phyloP scores from a whole-genome alignment of 1,140 invertebrate genomes.

The Planococcus citri region DNA sequence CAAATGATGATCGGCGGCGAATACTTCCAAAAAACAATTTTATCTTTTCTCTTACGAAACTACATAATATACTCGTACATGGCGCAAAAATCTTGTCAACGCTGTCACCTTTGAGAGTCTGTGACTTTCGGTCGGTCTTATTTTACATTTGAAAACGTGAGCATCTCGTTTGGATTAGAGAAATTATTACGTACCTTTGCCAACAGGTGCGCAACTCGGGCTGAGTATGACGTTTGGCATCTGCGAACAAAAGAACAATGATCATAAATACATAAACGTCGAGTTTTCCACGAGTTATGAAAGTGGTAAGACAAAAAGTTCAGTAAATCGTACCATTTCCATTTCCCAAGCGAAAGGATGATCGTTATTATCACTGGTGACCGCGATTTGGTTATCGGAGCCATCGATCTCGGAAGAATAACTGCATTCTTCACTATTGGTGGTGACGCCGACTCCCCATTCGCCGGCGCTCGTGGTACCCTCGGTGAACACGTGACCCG shows the following conservation, averaged over 20 bases:
- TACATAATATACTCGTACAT: too few species aligned
- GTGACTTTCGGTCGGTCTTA: too few species aligned
- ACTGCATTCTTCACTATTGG: slow-evolving; percentile 74
- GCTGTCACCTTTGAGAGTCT: too few species aligned
- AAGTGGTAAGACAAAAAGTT: too few species aligned
- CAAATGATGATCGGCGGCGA: neutral
- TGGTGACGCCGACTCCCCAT: slow-evolving; percentile 63
- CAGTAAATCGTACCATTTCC: slow-evolving; percentile 42
- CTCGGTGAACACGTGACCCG: slow-evolving; percentile 35
- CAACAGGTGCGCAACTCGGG: slow-evolving; percentile 51
- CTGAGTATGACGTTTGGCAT: slow-evolving; percentile 55
- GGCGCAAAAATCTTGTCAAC: too few species aligned
- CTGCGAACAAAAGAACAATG: slow-evolving; percentile 29
- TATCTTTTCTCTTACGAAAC: too few species aligned
- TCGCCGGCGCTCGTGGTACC: slow-evolving; percentile 58
- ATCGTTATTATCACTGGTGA: slow-evolving; percentile 39
- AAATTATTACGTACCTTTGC: slow-evolving; percentile 57
- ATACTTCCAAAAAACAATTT: neutral
- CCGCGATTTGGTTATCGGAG: slow-evolving; percentile 40
- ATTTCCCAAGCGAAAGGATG: slow-evolving; percentile 57
- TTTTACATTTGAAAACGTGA: too few species aligned
- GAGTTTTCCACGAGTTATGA: too few species aligned
- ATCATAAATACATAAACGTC: neutral
- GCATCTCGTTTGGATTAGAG: too few species aligned
- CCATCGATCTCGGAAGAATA: slow-evolving; percentile 61